Evolutionary conservation across 2,797 vertebrate species (phyloP).

Genomic region (Poecilia gillii): DNA sequence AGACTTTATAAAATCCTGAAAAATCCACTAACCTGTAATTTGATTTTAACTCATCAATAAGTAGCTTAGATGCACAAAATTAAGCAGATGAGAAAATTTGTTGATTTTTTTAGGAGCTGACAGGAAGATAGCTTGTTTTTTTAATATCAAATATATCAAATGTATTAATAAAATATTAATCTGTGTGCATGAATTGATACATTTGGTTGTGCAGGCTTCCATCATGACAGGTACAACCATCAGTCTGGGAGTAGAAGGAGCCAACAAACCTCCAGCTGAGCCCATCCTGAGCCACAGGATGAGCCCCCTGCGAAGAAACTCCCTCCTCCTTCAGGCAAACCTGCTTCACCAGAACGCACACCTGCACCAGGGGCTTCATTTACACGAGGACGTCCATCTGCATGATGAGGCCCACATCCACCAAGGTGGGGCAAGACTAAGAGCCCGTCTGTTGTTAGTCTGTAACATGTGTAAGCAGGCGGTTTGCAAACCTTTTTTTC

Average conservation of each 20-base stretch:
- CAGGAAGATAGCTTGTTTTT: background rate
- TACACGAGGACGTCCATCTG: slow-evolving; percentile 63
- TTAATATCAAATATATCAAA: background rate
- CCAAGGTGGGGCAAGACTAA: slow-evolving; percentile 42
- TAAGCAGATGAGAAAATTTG: background rate
- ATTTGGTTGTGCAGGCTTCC: slow-evolving; percentile 82
- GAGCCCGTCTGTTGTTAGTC: too few species aligned
- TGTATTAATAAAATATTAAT: background rate
- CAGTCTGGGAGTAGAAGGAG: slow-evolving; percentile 86
- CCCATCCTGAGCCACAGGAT: slow-evolving; percentile 70
- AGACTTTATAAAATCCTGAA: too few species aligned
- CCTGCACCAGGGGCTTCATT: slow-evolving; percentile 58
- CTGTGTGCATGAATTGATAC: background rate
- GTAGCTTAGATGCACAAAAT: background rate
- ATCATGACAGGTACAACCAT: slow-evolving; percentile 95
- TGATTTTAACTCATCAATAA: background rate
- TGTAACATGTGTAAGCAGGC: too few species aligned
- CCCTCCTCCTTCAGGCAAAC: slow-evolving; percentile 66
- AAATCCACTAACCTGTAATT: background rate
- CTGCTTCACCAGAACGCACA: slow-evolving; percentile 65
- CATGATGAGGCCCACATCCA: slow-evolving; percentile 66
- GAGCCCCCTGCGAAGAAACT: slow-evolving; percentile 70
- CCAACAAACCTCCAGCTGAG: slow-evolving; percentile 80
- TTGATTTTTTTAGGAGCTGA: background rate
- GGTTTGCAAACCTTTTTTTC: background rate